phyloP scores from a whole-genome alignment of 2,888 invertebrate species.

The Acleris emargana region DNA sequence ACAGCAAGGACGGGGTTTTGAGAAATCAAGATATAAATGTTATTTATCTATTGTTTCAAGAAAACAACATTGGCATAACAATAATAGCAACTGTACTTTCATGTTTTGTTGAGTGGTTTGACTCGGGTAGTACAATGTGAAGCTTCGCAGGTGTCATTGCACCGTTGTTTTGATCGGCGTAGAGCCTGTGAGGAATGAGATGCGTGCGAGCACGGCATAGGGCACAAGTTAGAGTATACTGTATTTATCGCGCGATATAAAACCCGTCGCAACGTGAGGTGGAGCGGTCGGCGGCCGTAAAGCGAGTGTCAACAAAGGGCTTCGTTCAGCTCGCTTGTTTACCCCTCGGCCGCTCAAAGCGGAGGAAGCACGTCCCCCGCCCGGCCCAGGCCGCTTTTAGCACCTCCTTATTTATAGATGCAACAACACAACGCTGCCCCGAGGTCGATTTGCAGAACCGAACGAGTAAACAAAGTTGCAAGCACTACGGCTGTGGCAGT shows the following conservation, averaged over 20 bases:
- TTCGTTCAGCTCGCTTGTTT: constrained; percentile 72
- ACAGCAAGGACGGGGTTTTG: constrained; percentile 50
- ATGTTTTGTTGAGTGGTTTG: neutral
- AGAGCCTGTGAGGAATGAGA: constrained; percentile 12
- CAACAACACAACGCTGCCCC: constrained; percentile 67
- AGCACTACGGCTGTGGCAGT: constrained; percentile 46
- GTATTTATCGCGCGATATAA: constrained; percentile 68
- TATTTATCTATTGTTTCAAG: constrained; percentile 31
- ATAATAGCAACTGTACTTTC: constrained; percentile 21
- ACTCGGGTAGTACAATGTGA: constrained; percentile 14
- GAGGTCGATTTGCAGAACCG: constrained; percentile 75
- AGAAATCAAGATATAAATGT: constrained; percentile 53
- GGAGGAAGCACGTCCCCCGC: constrained; percentile 74
- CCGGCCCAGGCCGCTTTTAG: constrained; percentile 80
- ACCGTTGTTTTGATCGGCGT: constrained; percentile 43
- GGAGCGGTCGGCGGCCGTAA: constrained; percentile 61
- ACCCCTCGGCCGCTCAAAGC: constrained; percentile 79
- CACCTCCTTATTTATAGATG: constrained; percentile 82
- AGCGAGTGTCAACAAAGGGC: constrained; percentile 79
- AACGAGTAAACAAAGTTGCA: constrained; percentile 71
- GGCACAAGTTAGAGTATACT: constrained; percentile 46
- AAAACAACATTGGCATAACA: constrained; percentile 21
- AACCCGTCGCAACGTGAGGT: constrained; percentile 55
- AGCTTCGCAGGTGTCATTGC: constrained; percentile 38
- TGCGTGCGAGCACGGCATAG: constrained; percentile 39